A percentile compares a stretch with the other conserved stretches of the same genome.
phyloP scores from a whole-genome alignment of 2,888 invertebrate species.

The Venusia cambrica region DNA sequence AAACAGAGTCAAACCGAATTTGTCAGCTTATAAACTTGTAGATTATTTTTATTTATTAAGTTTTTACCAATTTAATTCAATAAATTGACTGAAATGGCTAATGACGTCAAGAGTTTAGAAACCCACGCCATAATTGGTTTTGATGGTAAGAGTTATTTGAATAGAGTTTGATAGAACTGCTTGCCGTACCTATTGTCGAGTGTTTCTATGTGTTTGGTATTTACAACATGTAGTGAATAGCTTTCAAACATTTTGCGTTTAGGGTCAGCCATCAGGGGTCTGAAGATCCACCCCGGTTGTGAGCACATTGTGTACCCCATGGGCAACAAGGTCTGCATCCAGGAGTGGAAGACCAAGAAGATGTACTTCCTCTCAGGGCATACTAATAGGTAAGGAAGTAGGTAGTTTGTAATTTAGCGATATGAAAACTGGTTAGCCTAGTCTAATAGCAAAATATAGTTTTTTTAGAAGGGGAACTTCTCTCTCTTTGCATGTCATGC shows the following conservation, averaged over 20 bases:
- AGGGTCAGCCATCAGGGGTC: conserved; percentile 76
- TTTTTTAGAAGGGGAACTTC: too few relatives aligned
- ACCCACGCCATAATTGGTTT: conserved; percentile 89
- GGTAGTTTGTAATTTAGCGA: too few relatives aligned
- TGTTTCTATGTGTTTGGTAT: too few relatives aligned
- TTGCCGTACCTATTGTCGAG: too few relatives aligned
- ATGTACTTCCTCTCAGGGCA: conserved; percentile 90
- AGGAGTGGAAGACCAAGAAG: conserved; percentile 84
- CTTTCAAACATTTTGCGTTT: too few relatives aligned
- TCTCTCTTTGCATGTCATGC: too few relatives aligned
- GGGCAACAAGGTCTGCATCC: conserved; percentile 89
- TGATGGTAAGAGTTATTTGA: too few relatives aligned
- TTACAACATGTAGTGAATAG: too few relatives aligned
- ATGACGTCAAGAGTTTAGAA: conserved; percentile 82
- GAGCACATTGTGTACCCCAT: conserved; percentile 87
- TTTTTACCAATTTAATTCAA: conserved; percentile 18
- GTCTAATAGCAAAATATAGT: too few relatives aligned
- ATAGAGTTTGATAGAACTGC: too few relatives aligned
- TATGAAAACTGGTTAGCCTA: too few relatives aligned
- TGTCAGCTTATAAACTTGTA: conserved; percentile 12
- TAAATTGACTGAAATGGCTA: conserved; percentile 35
- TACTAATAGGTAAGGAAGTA: conserved; percentile 71
- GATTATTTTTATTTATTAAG: conserved; percentile 27
- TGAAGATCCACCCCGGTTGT: conserved; percentile 87
- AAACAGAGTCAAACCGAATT: conserved; percentile 19